Conservation (phyloP, 2,888 invertebrate genomes). For the Athalia rosae region DNA sequence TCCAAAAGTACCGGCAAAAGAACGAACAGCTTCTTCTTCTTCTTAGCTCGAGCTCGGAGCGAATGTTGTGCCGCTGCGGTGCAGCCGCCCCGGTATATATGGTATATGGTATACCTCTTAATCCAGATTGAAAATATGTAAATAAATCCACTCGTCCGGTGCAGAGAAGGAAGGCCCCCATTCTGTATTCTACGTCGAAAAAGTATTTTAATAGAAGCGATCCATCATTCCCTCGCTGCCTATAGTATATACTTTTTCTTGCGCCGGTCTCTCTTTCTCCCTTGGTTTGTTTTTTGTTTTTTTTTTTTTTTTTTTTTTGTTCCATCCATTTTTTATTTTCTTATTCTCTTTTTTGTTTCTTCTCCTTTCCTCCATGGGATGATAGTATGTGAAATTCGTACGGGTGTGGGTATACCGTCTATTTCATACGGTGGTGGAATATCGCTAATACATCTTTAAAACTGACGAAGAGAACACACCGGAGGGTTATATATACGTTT, state of each 20-base stretch:
- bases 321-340: conserved; percentile 46
- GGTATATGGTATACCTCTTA: conserved; percentile 65
- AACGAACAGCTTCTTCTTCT: too few species aligned
- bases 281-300: conserved; percentile 53
- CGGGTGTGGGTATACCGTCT: not conserved
- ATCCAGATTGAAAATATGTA: conserved; percentile 74
- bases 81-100: too few species aligned
- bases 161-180: conserved; percentile 57
- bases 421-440: not conserved
- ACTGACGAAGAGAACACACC: conserved; percentile 1
- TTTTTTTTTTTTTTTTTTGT: conserved; percentile 50
- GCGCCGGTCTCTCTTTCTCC: conserved; percentile 49
- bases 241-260: conserved; percentile 46
- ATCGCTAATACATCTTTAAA: conserved; percentile 17
- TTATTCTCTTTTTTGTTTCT: conserved; percentile 47
- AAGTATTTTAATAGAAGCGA: conserved; percentile 73
- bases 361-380: conserved; percentile 38
- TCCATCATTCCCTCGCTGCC: conserved; percentile 64
- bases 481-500: not conserved
- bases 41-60: too few species aligned
- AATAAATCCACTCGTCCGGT: conserved; percentile 69
- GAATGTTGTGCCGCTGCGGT: too few species aligned
- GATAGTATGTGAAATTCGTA: not conserved
- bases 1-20: too few species aligned
- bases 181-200: conserved; percentile 72